These are phyloP conservation scores for Brassicogethes aeneus DNA, from an alignment of 2,888 invertebrate genomes.

Conservation along the genomic window DNA sequence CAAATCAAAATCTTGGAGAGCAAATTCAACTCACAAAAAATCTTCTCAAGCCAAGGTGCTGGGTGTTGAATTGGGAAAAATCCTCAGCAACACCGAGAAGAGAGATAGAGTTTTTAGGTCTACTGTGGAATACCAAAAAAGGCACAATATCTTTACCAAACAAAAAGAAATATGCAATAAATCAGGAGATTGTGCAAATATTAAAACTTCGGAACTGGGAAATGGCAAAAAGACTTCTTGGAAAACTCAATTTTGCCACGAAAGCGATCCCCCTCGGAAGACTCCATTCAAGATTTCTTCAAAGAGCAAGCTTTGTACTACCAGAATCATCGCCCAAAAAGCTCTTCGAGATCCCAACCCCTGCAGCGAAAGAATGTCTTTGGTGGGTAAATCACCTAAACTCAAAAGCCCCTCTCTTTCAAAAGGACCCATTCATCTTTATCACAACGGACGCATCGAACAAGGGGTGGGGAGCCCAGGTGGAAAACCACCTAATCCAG, in stretches of 20 bases:
- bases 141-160: no score
- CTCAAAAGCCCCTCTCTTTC: neutral
- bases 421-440: no score
- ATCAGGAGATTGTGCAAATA: no score
- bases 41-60: slow-evolving; percentile 4
- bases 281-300: no score
- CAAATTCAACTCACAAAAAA: no score
- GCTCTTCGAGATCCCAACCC: no score
- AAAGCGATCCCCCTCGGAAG: slow-evolving; percentile 2
- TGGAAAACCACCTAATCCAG: slow-evolving; percentile 5
- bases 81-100: slow-evolving; percentile 5
- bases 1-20: no score
- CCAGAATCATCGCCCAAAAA: no score
- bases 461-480: slow-evolving; percentile 15
- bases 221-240: neutral
- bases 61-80: slow-evolving; percentile 9
- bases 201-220: slow-evolving; percentile 1
- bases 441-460: slow-evolving; percentile 10
- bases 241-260: slow-evolving; percentile 1
- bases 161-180: no score
- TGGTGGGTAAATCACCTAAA: slow-evolving; percentile 7
- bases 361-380: no score
- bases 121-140: no score
- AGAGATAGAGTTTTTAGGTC: slow-evolving; percentile 11
- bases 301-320: no score